Evolutionary conservation across 2,113 vertebrate species (phyloP).

Genomic region (Cnemophilus loriae): DNA sequence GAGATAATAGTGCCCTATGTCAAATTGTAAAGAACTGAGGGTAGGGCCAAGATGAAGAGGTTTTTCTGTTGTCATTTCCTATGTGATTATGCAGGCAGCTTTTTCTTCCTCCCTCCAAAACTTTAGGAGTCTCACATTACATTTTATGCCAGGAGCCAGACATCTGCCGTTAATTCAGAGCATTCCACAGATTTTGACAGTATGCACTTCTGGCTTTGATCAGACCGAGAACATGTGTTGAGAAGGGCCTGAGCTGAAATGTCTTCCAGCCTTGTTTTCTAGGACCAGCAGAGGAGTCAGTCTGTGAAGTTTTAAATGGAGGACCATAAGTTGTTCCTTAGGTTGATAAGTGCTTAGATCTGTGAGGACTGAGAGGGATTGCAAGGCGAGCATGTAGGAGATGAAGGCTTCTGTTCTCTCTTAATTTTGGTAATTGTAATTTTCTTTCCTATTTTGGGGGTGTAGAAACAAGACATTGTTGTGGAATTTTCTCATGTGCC

Average conservation of each 20-base stretch:
- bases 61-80: neutral
- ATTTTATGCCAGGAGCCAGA: neutral
- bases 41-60: neutral
- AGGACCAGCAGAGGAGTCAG: neutral
- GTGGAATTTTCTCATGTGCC: neutral
- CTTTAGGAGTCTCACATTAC: neutral
- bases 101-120: neutral
- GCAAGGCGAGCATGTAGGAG: neutral
- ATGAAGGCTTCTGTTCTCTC: neutral
- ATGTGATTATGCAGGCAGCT: neutral
- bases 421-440: neutral
- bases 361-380: neutral
- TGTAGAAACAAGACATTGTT: neutral
- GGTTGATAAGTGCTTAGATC: neutral
- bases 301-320: neutral
- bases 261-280: neutral
- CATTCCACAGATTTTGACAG: neutral
- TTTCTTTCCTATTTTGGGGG: neutral
- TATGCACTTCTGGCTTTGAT: neutral
- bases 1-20: accelerated
- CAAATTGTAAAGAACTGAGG: neutral
- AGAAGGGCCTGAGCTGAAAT: neutral
- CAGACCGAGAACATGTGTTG: accelerated
- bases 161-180: neutral
- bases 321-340: neutral